These are phyloP conservation scores for Molanna angustata DNA, from an alignment of 2,888 invertebrate genomes.

Conservation along the genomic window DNA sequence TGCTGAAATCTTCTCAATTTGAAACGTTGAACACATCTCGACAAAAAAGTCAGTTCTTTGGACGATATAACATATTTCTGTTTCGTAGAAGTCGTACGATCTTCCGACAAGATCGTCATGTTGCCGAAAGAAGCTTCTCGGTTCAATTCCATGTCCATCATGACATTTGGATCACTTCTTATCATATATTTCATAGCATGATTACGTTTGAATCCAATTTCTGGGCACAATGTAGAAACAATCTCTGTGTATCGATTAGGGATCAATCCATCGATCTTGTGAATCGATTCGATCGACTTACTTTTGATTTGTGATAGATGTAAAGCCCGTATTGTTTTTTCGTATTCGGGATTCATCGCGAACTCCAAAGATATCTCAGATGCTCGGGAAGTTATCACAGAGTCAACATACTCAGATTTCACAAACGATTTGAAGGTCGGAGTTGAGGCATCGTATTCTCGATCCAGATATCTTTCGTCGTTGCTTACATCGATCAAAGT, in stretches of 20 bases:
- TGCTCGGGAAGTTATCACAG: not conserved
- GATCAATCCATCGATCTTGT: slow-evolving; percentile 26
- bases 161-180: no score
- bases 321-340: not conserved
- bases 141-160: slow-evolving; percentile 36
- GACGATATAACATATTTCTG: slow-evolving; percentile 26
- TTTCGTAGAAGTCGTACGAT: slow-evolving; percentile 9
- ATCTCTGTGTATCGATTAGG: slow-evolving; percentile 28
- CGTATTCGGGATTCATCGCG: not conserved
- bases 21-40: slow-evolving; percentile 1
- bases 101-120: slow-evolving; percentile 13
- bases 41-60: slow-evolving; percentile 13
- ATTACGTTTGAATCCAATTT: no score
- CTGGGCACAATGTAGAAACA: no score
- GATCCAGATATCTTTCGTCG: slow-evolving; percentile 2
- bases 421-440: slow-evolving; percentile 28
- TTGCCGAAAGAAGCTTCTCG: slow-evolving; percentile 22
- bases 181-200: no score
- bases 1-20: slow-evolving; percentile 10
- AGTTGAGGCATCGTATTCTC: slow-evolving; percentile 11
- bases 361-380: slow-evolving; percentile 11
- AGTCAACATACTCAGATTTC: slow-evolving; percentile 20
- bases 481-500: slow-evolving; percentile 47
- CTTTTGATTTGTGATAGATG: slow-evolving; percentile 9
- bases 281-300: slow-evolving; percentile 23